These are phyloP conservation scores for Echinops telfairi DNA, from an alignment of 2,113 vertebrate genomes.

Conservation along the genomic window DNA sequence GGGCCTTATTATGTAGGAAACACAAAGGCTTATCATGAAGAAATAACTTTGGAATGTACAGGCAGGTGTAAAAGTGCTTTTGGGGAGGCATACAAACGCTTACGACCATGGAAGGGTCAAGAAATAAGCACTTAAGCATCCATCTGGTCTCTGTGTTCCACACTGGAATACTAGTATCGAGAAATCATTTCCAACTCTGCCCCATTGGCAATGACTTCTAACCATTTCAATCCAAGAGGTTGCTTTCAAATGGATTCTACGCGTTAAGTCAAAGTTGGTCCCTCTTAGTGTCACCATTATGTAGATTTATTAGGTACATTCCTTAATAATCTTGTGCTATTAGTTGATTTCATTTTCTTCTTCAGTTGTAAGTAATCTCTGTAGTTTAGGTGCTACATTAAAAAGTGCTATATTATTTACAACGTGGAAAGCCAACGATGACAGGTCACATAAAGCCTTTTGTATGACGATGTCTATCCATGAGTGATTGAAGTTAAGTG, in stretches of 20 bases:
- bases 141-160: neutral
- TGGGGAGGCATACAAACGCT: fast-evolving
- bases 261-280: neutral
- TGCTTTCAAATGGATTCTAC: constrained; percentile 1
- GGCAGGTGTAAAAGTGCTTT: neutral
- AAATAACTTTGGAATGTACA: neutral
- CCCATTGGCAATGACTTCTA: neutral
- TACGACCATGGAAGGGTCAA: neutral
- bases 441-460: neutral
- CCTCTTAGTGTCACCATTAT: neutral
- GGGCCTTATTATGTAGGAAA: neutral
- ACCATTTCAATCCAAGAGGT: neutral
- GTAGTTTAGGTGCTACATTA: neutral
- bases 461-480: neutral
- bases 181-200: neutral
- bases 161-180: neutral
- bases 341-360: constrained; percentile 38
- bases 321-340: neutral
- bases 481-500: neutral
- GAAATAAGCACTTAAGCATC: neutral
- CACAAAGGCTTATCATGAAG: neutral
- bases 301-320: neutral
- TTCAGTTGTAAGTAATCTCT: neutral
- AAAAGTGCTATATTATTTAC: neutral
- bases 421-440: neutral